These are phyloP conservation scores for Baronia brevicornis DNA, from an alignment of 2,888 invertebrate species.

Conservation along the genomic window DNA sequence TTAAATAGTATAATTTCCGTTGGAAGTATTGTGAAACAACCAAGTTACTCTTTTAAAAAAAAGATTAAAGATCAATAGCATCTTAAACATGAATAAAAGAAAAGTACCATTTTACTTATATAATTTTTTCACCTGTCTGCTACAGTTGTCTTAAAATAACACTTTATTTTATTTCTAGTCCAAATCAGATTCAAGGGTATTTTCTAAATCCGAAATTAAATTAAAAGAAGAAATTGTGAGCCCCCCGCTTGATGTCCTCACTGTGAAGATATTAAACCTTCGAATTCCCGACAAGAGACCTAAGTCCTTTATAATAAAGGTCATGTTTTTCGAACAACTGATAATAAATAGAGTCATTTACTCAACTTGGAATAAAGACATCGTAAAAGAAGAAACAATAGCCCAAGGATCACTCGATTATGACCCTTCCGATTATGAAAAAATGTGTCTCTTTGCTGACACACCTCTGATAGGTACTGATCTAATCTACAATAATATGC, in stretches of 20 bases:
- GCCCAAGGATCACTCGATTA: conserved; percentile 42
- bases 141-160: conserved; percentile 1
- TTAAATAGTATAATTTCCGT: too few species aligned
- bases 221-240: conserved; percentile 23
- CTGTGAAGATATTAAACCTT: conserved; percentile 37
- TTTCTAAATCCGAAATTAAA: conserved; percentile 23
- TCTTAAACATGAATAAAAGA: conserved; percentile 7
- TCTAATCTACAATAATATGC: background rate
- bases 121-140: background rate
- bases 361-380: conserved; percentile 30
- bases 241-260: conserved; percentile 34
- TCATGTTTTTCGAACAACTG: conserved; percentile 44
- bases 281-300: conserved; percentile 34
- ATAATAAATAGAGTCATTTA: conserved; percentile 35
- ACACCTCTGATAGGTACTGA: conserved; percentile 48
- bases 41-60: too few species aligned
- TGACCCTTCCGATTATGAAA: conserved; percentile 58
- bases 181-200: conserved; percentile 28
- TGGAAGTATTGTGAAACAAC: too few species aligned
- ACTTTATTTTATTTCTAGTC: conserved; percentile 18
- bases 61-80: background rate
- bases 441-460: conserved; percentile 53
- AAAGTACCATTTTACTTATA: background rate
- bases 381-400: conserved; percentile 19
- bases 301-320: conserved; percentile 33